A percentile compares a stretch with the other conserved stretches of the same genome.
These are phyloP conservation scores for Ectropis grisescens DNA, from an alignment of 1,140 invertebrate species.

Conservation along the genomic window DNA sequence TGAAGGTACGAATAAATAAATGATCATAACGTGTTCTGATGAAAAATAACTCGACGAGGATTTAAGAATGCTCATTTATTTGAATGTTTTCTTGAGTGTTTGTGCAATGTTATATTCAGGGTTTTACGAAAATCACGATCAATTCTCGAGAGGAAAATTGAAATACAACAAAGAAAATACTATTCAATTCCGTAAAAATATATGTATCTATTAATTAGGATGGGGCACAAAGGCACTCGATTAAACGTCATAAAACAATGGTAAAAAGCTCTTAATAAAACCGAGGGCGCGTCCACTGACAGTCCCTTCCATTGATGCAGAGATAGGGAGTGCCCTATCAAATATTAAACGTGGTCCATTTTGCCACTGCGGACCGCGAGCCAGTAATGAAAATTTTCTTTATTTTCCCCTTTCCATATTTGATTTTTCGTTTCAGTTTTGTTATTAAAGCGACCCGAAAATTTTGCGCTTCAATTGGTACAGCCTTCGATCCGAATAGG, in stretches of 20 bases:
- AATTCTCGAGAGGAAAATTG: too few relatives aligned
- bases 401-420: constrained; percentile 15
- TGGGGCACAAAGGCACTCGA: constrained; percentile 13
- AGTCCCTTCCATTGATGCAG: constrained; percentile 27
- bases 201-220: constrained; percentile 1
- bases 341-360: constrained; percentile 34
- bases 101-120: too few relatives aligned
- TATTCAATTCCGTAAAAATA: neutral
- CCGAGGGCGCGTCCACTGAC: constrained; percentile 19
- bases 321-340: constrained; percentile 24
- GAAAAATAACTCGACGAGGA: too few relatives aligned
- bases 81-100: too few relatives aligned
- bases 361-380: constrained; percentile 15
- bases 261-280: constrained; percentile 23
- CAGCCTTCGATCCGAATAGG: too few relatives aligned
- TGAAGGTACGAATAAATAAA: too few relatives aligned
- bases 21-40: too few relatives aligned
- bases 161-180: too few relatives aligned
- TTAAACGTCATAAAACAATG: constrained; percentile 31
- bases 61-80: too few relatives aligned
- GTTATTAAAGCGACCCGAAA: too few relatives aligned
- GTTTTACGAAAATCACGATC: too few relatives aligned
- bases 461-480: too few relatives aligned
- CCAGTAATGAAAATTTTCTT: constrained; percentile 25
- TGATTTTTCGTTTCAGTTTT: constrained; percentile 8